Evolutionary conservation across 2,113 vertebrate species (phyloP).

Genomic region (Promerops cafer): DNA sequence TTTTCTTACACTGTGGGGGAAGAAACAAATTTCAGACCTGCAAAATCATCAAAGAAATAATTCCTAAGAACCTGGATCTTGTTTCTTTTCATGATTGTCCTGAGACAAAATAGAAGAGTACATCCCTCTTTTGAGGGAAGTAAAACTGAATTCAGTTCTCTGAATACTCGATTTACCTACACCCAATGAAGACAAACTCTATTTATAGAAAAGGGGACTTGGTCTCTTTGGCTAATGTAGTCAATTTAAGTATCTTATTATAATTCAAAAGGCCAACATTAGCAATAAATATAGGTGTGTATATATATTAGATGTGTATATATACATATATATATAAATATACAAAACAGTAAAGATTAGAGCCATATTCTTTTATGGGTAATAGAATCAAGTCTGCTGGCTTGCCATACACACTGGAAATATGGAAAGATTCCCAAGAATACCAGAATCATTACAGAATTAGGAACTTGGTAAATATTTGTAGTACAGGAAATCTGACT

Average conservation of each 20-base stretch:
- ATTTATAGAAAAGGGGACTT: not conserved
- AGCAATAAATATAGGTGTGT: not conserved
- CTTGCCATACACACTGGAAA: not conserved
- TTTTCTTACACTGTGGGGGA: not conserved
- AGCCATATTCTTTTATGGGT: not conserved
- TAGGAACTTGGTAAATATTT: not conserved
- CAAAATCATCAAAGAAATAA: not conserved
- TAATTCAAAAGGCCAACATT: not conserved
- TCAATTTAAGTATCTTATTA: not conserved
- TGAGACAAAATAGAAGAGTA: not conserved
- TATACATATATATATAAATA: too few species aligned
- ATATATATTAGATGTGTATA: not conserved
- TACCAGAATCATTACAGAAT: not conserved
- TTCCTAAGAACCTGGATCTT: not conserved
- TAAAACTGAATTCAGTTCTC: not conserved
- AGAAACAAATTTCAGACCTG: not conserved
- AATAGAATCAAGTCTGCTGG: not conserved
- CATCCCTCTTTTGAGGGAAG: not conserved
- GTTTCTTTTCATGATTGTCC: not conserved
- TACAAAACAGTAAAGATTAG: not conserved
- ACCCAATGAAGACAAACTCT: fast-evolving
- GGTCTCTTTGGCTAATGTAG: not conserved
- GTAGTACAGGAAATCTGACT: not conserved
- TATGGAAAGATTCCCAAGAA: not conserved
- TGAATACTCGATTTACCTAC: not conserved